Conservation (phyloP, 2,797 vertebrate genomes). For the Channa striata region DNA sequence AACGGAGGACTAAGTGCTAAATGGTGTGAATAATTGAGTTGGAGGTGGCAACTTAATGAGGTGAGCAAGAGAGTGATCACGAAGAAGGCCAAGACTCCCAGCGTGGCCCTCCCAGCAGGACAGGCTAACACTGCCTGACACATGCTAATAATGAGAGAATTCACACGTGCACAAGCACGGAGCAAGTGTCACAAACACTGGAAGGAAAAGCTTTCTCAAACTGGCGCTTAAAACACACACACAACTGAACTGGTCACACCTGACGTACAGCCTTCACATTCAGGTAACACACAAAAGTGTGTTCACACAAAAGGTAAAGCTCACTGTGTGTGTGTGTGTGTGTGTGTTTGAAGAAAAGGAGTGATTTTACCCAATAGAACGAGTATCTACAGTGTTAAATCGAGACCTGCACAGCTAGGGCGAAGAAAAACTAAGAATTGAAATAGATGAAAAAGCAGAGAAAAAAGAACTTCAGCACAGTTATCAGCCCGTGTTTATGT, state of each 20-base stretch:
- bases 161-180: slow-evolving; percentile 26
- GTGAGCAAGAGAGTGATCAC: slow-evolving; percentile 80
- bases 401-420: background rate
- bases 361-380: background rate
- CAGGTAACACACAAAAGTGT: background rate
- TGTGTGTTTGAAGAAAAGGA: background rate
- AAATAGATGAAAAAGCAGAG: too few relatives aligned
- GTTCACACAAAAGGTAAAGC: background rate
- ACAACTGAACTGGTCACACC: slow-evolving; percentile 5
- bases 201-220: slow-evolving; percentile 18
- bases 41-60: slow-evolving; percentile 90
- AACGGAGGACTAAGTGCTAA: slow-evolving; percentile 90
- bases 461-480: too few relatives aligned
- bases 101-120: slow-evolving; percentile 79
- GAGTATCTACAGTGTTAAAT: background rate
- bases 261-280: background rate
- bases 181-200: slow-evolving; percentile 20
- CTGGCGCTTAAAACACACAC: slow-evolving; percentile 10
- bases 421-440: too few relatives aligned
- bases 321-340: background rate
- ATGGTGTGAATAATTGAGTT: slow-evolving; percentile 93
- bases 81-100: slow-evolving; percentile 68
- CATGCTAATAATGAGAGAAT: slow-evolving; percentile 56
- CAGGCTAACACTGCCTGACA: slow-evolving; percentile 66
- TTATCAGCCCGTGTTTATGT: too few relatives aligned